These are phyloP conservation scores for Myxocyprinus asiaticus DNA, from an alignment of 2,113 vertebrate species.

Conservation along the genomic window DNA sequence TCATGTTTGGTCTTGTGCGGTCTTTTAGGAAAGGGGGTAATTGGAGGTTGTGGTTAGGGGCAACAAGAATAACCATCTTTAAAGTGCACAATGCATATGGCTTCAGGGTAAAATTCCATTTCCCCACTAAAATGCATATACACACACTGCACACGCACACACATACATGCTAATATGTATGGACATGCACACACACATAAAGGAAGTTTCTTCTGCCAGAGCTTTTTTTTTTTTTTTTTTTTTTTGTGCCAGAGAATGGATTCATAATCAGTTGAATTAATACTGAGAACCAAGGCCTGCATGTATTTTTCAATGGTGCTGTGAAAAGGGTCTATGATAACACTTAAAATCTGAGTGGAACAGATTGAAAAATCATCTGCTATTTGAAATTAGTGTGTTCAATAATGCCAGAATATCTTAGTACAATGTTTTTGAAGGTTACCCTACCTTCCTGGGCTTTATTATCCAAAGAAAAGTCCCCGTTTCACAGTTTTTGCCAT, in stretches of 20 bases:
- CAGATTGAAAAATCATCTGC: neutral
- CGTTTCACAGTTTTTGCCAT: neutral
- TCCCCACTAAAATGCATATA: too few species aligned
- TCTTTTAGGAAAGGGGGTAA: neutral
- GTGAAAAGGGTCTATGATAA: too few species aligned
- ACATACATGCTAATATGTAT: too few species aligned
- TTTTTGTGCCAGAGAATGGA: conserved; percentile 11
- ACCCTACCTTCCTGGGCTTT: conserved; percentile 4
- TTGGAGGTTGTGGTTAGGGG: conserved; percentile 3
- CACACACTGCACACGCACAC: too few species aligned
- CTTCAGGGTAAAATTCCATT: conserved; percentile 59
- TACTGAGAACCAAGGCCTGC: neutral
- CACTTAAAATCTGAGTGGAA: conserved; percentile 17
- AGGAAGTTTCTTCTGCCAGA: too few species aligned
- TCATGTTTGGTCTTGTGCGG: conserved; percentile 58
- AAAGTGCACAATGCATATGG: conserved; percentile 42
- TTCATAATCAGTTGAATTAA: conserved; percentile 22
- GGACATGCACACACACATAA: too few species aligned
- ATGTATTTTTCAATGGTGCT: too few species aligned
- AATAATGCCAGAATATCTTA: neutral
- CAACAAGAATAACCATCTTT: conserved; percentile 44
- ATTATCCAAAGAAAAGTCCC: neutral
- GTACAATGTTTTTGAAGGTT: conserved; percentile 27
- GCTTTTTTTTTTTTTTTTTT: too few species aligned
- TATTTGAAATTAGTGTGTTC: neutral